phyloP scores from a whole-genome alignment of 2,797 vertebrate species.

The Characodon lateralis region DNA sequence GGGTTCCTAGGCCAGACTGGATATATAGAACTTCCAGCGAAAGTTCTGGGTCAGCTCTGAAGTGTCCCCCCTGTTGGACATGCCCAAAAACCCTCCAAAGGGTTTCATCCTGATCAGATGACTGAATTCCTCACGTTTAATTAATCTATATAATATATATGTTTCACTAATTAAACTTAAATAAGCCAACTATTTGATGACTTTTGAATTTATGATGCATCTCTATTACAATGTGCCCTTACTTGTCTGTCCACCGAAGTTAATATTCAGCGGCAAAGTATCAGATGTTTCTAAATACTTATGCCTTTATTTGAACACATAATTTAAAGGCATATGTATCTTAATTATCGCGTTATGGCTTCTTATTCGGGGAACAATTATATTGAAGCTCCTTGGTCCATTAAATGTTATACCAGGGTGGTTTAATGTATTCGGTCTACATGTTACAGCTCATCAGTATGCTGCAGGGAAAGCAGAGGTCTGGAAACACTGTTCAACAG shows the following conservation, averaged over 20 bases:
- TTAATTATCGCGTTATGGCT: slow-evolving; percentile 8
- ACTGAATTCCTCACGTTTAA: background rate
- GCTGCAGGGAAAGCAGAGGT: slow-evolving; percentile 24
- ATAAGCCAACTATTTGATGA: background rate
- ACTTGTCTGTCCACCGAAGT: background rate
- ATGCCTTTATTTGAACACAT: slow-evolving; percentile 26
- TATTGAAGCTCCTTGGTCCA: slow-evolving; percentile 24
- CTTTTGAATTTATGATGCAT: background rate
- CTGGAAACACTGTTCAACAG: slow-evolving; percentile 19
- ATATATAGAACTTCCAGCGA: background rate
- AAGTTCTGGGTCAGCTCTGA: background rate
- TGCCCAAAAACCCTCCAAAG: background rate
- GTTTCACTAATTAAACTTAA: background rate
- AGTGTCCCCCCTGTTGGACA: background rate
- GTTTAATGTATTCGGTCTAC: slow-evolving; percentile 52
- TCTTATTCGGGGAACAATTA: slow-evolving; percentile 32
- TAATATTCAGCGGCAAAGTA: slow-evolving; percentile 17
- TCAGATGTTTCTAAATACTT: slow-evolving; percentile 17
- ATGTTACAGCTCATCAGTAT: slow-evolving; percentile 61
- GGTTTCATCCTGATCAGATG: background rate
- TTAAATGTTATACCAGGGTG: slow-evolving; percentile 11
- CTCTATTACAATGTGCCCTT: background rate
- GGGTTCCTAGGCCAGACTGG: background rate
- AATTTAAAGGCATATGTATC: slow-evolving; percentile 14
- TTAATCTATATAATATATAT: background rate